Percentiles rank a stretch among this genome's conserved stretches.
These are phyloP conservation scores for Camelus bactrianus DNA, from an alignment of 2,113 vertebrate genomes.

Conservation along the genomic window DNA sequence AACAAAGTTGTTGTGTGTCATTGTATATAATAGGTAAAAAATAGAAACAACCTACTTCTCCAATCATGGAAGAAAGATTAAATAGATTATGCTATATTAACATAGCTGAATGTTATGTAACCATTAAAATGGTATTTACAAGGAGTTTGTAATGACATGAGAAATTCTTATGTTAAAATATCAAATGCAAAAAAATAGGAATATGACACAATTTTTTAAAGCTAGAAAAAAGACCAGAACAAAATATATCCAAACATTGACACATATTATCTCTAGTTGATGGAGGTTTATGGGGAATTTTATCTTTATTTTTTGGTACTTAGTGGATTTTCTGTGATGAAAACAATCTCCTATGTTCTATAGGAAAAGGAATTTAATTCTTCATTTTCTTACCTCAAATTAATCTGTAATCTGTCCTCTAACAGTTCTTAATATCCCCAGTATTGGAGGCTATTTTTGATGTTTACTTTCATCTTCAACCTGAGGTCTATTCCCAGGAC, in stretches of 20 bases:
- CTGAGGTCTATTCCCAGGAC: not conserved
- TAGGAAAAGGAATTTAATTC: not conserved
- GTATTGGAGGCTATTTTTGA: not conserved
- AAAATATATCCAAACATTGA: conserved; percentile 17
- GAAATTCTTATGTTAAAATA: conserved; percentile 30
- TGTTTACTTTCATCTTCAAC: not conserved
- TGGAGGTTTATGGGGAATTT: not conserved
- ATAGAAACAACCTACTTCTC: not conserved
- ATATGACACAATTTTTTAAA: conserved; percentile 11
- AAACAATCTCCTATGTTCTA: not conserved
- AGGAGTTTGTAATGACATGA: not conserved
- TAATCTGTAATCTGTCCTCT: not conserved
- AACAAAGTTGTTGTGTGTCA: not conserved
- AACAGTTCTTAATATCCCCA: not conserved
- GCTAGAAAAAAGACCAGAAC: not conserved
- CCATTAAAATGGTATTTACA: conserved; percentile 1
- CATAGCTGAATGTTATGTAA: not conserved
- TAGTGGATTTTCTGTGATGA: not conserved
- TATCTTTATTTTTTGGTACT: not conserved
- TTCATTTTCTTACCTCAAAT: conserved; percentile 26
- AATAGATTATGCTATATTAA: conserved; percentile 2
- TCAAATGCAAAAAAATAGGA: conserved; percentile 1
- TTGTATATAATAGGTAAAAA: conserved; percentile 20
- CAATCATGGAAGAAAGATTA: not conserved
- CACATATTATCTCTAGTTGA: not conserved